phyloP scores from a whole-genome alignment of 2,113 vertebrate species.

The Paratilapia polleni region DNA sequence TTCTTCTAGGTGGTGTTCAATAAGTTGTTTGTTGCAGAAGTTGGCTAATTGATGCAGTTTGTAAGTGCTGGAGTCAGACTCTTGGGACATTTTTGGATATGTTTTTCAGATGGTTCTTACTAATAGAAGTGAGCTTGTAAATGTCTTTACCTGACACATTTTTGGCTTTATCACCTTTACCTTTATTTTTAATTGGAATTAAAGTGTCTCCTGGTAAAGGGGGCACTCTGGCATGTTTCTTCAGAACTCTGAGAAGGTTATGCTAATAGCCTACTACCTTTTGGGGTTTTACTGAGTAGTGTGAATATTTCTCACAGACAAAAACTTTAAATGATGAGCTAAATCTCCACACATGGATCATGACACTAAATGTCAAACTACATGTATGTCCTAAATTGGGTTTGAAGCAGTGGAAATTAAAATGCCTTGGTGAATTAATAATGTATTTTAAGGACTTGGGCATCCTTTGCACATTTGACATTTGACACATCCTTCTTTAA shows the following conservation, averaged over 20 bases:
- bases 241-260: background rate
- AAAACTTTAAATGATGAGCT: background rate
- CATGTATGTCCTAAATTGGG: conserved; percentile 27
- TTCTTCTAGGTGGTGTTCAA: background rate
- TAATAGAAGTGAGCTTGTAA: too few species aligned
- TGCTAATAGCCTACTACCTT: background rate
- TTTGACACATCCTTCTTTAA: conserved; percentile 50
- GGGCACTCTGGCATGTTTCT: background rate
- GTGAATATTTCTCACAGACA: background rate
- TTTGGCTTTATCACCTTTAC: background rate
- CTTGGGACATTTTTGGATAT: too few species aligned
- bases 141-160: too few species aligned
- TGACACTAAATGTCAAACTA: conserved; percentile 16
- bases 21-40: background rate
- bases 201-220: background rate
- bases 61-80: too few species aligned
- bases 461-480: conserved; percentile 41
- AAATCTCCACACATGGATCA: conserved; percentile 23
- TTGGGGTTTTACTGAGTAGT: background rate
- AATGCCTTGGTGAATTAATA: conserved; percentile 41
- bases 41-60: too few species aligned
- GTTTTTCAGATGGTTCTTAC: too few species aligned
- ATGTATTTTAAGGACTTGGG: conserved; percentile 23
- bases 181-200: background rate
- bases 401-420: conserved; percentile 41